A percentile compares a stretch with the other conserved stretches of the same genome.
phyloP scores from a whole-genome alignment of 2,888 invertebrate genomes.

The Drosophila demipolita region DNA sequence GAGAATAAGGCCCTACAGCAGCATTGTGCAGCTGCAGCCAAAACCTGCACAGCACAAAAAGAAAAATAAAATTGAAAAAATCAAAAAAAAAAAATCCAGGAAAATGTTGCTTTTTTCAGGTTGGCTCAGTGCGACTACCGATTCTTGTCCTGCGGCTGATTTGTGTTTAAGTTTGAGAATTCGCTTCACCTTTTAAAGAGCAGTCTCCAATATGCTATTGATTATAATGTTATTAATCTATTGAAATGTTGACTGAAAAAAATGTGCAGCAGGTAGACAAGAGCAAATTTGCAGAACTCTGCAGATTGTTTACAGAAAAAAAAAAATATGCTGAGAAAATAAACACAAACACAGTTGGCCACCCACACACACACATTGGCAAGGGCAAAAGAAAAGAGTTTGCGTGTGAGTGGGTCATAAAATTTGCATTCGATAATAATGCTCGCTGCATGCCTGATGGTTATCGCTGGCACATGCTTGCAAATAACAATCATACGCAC shows the following conservation, averaged over 20 bases:
- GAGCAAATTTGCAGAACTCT: slow-evolving; percentile 5
- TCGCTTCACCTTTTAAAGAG: slow-evolving; percentile 16
- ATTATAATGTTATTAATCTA: background rate
- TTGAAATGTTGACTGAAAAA: background rate
- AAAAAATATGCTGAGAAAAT: slow-evolving; percentile 11
- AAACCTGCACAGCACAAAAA: slow-evolving; percentile 28
- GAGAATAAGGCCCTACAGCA: slow-evolving; percentile 55
- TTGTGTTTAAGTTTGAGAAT: slow-evolving; percentile 15
- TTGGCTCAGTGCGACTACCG: slow-evolving; percentile 36
- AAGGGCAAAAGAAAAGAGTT: slow-evolving; percentile 18
- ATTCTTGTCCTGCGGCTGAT: slow-evolving; percentile 40
- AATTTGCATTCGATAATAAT: slow-evolving; percentile 81
- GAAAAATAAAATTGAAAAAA: slow-evolving; percentile 13
- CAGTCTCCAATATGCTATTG: background rate
- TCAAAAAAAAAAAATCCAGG: background rate
- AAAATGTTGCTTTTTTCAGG: slow-evolving; percentile 30
- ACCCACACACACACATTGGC: slow-evolving; percentile 25
- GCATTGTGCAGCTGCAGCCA: slow-evolving; percentile 42
- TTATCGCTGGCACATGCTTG: slow-evolving; percentile 62
- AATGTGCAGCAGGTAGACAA: background rate
- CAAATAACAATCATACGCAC: slow-evolving; percentile 82
- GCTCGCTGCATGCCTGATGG: slow-evolving; percentile 52
- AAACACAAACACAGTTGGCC: slow-evolving; percentile 4
- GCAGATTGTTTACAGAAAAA: background rate
- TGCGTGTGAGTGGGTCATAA: slow-evolving; percentile 28